Evolutionary conservation across 2,797 vertebrate genomes (phyloP).

Genomic region (Arctocebus calabarensis): DNA sequence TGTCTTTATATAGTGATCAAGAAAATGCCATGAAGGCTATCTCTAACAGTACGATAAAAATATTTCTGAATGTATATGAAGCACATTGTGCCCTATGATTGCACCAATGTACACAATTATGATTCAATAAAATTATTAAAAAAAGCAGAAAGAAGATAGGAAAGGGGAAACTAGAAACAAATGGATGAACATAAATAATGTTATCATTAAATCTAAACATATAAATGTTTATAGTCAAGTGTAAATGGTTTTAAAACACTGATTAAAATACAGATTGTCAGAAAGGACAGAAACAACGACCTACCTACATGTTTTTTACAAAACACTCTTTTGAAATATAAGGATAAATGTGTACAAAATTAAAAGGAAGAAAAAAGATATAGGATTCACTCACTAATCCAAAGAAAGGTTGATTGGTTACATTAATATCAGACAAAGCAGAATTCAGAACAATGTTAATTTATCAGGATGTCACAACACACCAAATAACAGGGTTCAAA

Average conservation of each 20-base stretch:
- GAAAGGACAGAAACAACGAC: not conserved
- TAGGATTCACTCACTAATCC: not conserved
- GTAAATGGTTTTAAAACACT: not conserved
- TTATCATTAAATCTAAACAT: not conserved
- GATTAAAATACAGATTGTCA: not conserved
- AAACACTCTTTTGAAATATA: not conserved
- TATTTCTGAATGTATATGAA: no score
- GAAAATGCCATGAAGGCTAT: no score
- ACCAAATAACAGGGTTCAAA: not conserved
- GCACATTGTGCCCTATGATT: no score
- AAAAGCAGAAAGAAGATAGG: not conserved
- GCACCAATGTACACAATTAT: no score
- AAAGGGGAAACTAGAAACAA: not conserved
- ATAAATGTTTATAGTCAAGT: not conserved
- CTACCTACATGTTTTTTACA: not conserved
- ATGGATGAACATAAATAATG: not conserved
- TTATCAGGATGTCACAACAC: not conserved
- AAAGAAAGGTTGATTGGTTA: not conserved
- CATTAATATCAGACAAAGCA: not conserved
- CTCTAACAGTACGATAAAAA: no score
- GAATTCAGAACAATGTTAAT: not conserved
- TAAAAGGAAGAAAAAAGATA: not conserved
- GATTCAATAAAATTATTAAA: not conserved
- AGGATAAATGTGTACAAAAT: not conserved
- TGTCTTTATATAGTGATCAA: no score